Conservation (phyloP, 1,140 invertebrate species). For the Dendrolimus kikuchii region DNA sequence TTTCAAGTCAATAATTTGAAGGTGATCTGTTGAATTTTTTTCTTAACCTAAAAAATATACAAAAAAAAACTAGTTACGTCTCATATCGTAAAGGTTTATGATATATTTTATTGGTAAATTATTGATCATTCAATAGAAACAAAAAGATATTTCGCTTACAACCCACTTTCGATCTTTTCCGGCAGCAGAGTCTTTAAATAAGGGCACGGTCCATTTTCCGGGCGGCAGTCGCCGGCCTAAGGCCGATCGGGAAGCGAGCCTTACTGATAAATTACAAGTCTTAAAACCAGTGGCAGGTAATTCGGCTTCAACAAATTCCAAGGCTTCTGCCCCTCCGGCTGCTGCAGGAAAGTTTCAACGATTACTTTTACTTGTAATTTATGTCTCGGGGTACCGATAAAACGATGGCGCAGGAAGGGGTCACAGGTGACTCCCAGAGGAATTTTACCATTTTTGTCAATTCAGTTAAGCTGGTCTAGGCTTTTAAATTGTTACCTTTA, state of each 20-base stretch:
- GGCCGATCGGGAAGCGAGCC: constrained; percentile 35
- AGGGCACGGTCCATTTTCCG: constrained; percentile 40
- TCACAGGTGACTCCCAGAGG: constrained; percentile 39
- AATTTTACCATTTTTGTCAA: constrained; percentile 25
- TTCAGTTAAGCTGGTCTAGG: constrained; percentile 19
- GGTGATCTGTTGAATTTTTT: too few species aligned
- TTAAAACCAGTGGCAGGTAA: constrained; percentile 63
- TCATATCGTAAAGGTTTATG: too few species aligned
- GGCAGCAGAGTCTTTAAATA: constrained; percentile 10
- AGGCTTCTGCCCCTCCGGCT: constrained; percentile 31
- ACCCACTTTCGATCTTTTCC: too few species aligned
- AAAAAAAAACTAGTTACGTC: too few species aligned
- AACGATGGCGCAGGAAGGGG: constrained; percentile 30
- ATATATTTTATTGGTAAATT: too few species aligned
- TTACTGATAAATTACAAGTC: constrained; percentile 61
- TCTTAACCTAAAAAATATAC: too few species aligned
- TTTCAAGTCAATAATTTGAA: too few species aligned
- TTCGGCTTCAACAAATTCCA: constrained; percentile 48
- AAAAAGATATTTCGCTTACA: too few species aligned
- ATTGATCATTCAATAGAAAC: too few species aligned
- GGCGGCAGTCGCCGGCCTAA: constrained; percentile 24
- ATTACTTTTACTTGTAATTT: constrained; percentile 65
- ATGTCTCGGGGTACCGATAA: constrained; percentile 48
- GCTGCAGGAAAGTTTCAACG: constrained; percentile 54
- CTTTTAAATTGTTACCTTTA: constrained; percentile 12